Base-by-base conservation (phyloP, 2,113 vertebrate species). In the Eupsittula cactorum region DNA sequence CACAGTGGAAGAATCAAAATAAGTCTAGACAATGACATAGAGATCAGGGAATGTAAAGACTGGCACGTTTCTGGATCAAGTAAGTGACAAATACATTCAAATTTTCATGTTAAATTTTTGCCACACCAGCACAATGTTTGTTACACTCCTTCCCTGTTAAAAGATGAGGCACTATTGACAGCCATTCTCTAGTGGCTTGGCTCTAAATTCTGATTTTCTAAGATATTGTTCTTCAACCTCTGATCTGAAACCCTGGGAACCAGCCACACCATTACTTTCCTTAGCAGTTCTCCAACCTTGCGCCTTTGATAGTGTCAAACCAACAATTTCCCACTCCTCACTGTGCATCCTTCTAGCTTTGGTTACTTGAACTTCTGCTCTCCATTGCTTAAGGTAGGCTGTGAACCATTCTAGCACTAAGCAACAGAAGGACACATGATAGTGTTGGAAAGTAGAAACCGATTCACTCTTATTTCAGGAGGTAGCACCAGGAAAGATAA, bases 1-100 rank as follows among this genome's bases (percentile, higher is more conserved):
- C 99, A 99, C 76, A 99, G 99, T 82, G 99, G 99, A 93, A 98
- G 97, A 97, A 99, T 99, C 86, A 98, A 98, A 95, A 98, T 99
- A 82, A 97, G 97, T 35, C 97, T 99, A 60, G 97, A 98, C 84
- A 98, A 98, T 23, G 97, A 99, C 70, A 98, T 99, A 88, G 97
- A 95, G 1, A 99, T 99, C 85, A 98, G 97, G 78, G 99, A 99
- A 92, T 99, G 99, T 97, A 99, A 98, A 97, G 98, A 99, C 91
- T 99, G 98, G 98, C 98, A 98, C 5, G 97, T 99, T 92, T 98
- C 98, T 67, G 98, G 98, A 75, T 98, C 98, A 87, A 98, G 99
- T 99, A 98, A 99, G 99, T 98, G 88, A 75, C 33, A 82, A 84
- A 74, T 23, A 6, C 65, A 49, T 74, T 85, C 57, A 78, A 62